These are phyloP conservation scores for Harpagus bidentatus DNA, from an alignment of 2,113 vertebrate species.

Conservation along the genomic window DNA sequence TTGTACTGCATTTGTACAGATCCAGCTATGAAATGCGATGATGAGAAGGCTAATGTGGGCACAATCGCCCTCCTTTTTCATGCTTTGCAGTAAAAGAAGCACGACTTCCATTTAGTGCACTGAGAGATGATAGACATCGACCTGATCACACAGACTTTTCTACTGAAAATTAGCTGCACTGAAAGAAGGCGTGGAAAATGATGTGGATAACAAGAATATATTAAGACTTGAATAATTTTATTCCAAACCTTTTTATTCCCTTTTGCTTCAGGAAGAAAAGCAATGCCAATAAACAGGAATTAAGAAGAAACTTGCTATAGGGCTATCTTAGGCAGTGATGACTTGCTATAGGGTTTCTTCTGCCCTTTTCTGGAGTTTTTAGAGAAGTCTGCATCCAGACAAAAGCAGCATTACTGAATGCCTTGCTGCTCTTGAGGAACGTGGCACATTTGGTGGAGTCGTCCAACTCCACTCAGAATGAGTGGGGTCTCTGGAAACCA, in stretches of 20 bases:
- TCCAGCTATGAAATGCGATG: not conserved
- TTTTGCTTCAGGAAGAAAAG: not conserved
- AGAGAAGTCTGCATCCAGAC: not conserved
- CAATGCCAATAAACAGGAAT: not conserved
- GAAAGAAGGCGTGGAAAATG: not conserved
- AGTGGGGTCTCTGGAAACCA: not conserved
- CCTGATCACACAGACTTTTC: not conserved
- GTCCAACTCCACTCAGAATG: not conserved
- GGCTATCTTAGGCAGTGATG: accelerated
- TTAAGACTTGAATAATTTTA: not conserved
- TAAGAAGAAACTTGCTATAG: not conserved
- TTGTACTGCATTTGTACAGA: not conserved
- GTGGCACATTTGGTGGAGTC: accelerated
- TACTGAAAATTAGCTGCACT: not conserved
- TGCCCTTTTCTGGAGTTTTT: not conserved
- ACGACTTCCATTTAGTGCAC: not conserved
- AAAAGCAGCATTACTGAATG: not conserved
- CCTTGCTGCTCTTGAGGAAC: not conserved
- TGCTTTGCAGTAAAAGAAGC: not conserved
- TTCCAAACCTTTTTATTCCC: not conserved
- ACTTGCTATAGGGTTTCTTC: not conserved
- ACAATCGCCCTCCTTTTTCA: not conserved
- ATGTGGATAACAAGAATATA: not conserved
- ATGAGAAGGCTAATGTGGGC: not conserved
- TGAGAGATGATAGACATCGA: not conserved